phyloP scores from a whole-genome alignment of 1,140 invertebrate genomes.

The Drosophila arawakana region DNA sequence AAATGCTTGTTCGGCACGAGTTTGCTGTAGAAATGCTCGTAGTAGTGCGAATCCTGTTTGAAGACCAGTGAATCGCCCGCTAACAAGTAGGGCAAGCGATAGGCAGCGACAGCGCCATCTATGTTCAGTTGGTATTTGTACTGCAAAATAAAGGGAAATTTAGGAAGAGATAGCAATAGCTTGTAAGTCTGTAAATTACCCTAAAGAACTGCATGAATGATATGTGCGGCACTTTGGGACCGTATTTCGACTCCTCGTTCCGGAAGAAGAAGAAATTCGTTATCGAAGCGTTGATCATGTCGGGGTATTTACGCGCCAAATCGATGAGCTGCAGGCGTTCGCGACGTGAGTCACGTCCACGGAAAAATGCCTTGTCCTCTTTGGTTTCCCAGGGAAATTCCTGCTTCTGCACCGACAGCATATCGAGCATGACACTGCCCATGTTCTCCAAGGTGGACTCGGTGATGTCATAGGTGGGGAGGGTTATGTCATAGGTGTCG shows the following conservation, averaged over 20 bases:
- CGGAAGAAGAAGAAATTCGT: constrained; percentile 99
- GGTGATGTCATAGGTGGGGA: constrained; percentile 98
- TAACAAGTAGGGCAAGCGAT: constrained; percentile 96
- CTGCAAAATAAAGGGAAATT: constrained; percentile 86
- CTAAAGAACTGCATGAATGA: constrained; percentile 98
- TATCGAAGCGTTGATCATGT: constrained; percentile 95
- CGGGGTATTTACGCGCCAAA: constrained; percentile 90
- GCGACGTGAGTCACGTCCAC: constrained; percentile 94
- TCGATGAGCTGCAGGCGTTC: constrained; percentile 94
- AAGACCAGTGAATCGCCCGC: constrained; percentile 94
- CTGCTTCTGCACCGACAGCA: constrained; percentile 92
- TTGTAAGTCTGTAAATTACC: constrained; percentile 85
- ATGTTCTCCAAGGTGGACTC: constrained; percentile 96
- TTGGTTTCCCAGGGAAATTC: constrained; percentile 89
- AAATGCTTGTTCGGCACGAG: constrained; percentile 92
- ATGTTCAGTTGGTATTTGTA: constrained; percentile 98
- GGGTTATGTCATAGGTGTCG: constrained; percentile 93
- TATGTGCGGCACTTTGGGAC: constrained; percentile 92
- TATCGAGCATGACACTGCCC: constrained; percentile 95
- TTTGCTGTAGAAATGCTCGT: constrained; percentile 96
- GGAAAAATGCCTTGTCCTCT: constrained; percentile 93
- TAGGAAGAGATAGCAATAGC: not conserved
- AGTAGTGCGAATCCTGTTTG: constrained; percentile 96
- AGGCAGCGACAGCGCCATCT: constrained; percentile 98
- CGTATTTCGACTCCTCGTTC: constrained; percentile 93